Evolutionary conservation across 2,888 invertebrate genomes (phyloP).

Genomic region (Drosophila bunnanda): DNA sequence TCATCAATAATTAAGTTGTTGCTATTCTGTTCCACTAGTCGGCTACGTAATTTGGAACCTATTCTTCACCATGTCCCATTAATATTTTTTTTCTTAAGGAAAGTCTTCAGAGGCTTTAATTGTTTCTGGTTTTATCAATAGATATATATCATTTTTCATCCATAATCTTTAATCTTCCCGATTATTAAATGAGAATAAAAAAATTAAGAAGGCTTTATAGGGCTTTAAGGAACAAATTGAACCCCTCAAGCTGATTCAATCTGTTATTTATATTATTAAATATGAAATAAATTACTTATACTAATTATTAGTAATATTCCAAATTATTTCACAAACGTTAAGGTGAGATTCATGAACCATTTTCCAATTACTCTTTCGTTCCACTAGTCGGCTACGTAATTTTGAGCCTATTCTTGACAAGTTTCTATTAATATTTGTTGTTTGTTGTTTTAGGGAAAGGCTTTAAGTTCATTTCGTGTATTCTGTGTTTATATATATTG

Average conservation of each 20-base stretch:
- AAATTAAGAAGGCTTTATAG: too few species aligned
- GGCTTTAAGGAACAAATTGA: too few species aligned
- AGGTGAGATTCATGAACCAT: too few species aligned
- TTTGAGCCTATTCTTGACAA: neutral
- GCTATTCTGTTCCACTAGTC: neutral
- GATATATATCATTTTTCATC: too few species aligned
- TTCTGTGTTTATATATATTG: neutral
- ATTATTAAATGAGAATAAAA: too few species aligned
- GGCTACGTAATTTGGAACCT: neutral
- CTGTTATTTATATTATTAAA: too few species aligned
- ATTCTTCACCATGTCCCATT: too few species aligned
- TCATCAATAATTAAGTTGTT: too few species aligned
- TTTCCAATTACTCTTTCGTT: neutral
- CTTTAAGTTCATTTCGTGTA: neutral
- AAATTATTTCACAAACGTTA: neutral
- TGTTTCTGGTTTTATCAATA: neutral
- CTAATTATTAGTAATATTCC: too few species aligned
- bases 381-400: slow-evolving; percentile 4
- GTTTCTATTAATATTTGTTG: neutral
- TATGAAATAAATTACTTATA: too few species aligned
- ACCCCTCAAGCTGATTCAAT: too few species aligned
- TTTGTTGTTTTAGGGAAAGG: neutral
- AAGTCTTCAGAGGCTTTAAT: neutral
- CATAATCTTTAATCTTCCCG: too few species aligned
- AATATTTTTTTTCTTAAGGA: neutral